A percentile compares a stretch with the other conserved stretches of the same genome.
These are phyloP conservation scores for Venusia cambrica DNA, from an alignment of 2,888 invertebrate genomes.

Conservation along the genomic window DNA sequence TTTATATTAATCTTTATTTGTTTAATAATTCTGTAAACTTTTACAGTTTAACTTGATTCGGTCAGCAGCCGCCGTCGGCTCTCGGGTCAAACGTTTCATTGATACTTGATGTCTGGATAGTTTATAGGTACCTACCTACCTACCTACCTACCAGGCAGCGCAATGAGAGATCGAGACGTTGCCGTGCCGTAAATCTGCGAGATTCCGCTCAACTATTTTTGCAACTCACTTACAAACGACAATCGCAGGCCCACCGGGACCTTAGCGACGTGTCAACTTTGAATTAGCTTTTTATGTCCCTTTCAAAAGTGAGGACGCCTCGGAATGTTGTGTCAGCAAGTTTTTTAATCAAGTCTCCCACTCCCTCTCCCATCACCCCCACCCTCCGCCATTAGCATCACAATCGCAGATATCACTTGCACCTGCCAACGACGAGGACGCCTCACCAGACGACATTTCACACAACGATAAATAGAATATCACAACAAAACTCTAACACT, in stretches of 20 bases:
- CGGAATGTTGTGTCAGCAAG: constrained; percentile 16
- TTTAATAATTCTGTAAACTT: constrained; percentile 1
- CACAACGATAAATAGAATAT: not conserved
- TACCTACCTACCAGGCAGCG: no score
- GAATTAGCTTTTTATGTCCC: constrained; percentile 11
- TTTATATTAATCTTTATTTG: constrained; percentile 4
- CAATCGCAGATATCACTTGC: constrained; percentile 29
- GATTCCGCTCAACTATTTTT: no score
- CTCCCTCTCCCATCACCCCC: no score
- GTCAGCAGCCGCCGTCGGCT: no score
- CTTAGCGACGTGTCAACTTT: constrained; percentile 9
- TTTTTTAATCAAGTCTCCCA: constrained; percentile 34
- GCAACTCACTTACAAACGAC: no score
- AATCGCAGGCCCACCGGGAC: no score
- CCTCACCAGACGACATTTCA: not conserved
- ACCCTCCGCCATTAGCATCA: constrained; percentile 20
- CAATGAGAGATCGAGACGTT: no score
- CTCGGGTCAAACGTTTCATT: no score
- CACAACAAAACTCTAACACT: no score
- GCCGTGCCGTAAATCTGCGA: no score
- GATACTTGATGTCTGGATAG: no score
- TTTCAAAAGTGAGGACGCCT: constrained; percentile 11
- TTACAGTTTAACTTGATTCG: constrained; percentile 1
- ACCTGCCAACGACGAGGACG: constrained; percentile 33
- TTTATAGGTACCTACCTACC: no score